Percentiles rank a stretch among this genome's conserved stretches.
phyloP scores from a whole-genome alignment of 2,797 vertebrate genomes.

The Typhlichthys subterraneus region DNA sequence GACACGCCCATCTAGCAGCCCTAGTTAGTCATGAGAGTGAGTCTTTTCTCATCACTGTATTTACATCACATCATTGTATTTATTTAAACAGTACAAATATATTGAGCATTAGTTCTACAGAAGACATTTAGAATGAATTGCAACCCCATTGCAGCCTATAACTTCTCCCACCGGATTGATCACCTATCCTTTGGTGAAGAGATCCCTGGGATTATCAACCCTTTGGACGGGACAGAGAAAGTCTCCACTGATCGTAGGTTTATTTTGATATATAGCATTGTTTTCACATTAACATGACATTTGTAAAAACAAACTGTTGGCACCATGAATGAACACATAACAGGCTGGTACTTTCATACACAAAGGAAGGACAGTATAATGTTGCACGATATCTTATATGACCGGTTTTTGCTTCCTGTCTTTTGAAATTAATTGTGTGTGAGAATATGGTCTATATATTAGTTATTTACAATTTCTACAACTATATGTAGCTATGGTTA shows the following conservation, averaged over 20 bases:
- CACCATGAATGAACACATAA: no score
- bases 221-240: conserved; percentile 97
- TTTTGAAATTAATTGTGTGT: no score
- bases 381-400: no score
- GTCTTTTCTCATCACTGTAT: conserved; percentile 43
- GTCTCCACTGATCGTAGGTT: conserved; percentile 86
- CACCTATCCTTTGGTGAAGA: conserved; percentile 96
- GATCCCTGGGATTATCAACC: conserved; percentile 92
- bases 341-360: no score
- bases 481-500: no score
- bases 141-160: conserved; percentile 82
- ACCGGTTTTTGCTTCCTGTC: no score
- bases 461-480: no score
- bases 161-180: conserved; percentile 98
- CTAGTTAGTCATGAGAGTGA: conserved; percentile 96
- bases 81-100: neutral
- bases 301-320: no score
- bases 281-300: neutral
- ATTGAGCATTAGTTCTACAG: neutral
- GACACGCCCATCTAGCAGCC: conserved; percentile 95
- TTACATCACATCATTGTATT: neutral
- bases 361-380: no score
- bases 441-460: no score
- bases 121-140: neutral
- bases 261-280: neutral